phyloP scores from a whole-genome alignment of 2,888 invertebrate species.

The Heliconius ethilla region DNA sequence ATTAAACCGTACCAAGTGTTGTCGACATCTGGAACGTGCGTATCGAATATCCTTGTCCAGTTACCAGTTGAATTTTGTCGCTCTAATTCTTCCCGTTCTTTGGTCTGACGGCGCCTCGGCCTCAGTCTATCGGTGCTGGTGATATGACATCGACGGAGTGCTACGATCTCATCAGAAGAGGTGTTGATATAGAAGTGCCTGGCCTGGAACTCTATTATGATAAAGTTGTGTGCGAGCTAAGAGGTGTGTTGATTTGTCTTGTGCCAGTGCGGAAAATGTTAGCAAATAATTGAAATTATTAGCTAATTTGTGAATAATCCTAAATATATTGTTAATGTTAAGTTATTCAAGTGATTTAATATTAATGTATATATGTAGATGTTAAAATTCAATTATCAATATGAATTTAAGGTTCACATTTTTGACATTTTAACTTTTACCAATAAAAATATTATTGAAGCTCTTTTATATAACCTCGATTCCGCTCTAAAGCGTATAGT shows the following conservation, averaged over 20 bases:
- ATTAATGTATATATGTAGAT: not conserved
- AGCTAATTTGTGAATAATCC: not conserved
- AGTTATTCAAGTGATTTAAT: not conserved
- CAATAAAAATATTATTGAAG: constrained; percentile 33
- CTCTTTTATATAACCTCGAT: constrained; percentile 53
- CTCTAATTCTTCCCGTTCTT: constrained; percentile 76
- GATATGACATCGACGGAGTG: constrained; percentile 80
- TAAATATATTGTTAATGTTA: not conserved
- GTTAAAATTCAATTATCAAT: not conserved
- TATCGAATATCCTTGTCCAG: constrained; percentile 78
- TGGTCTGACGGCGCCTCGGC: constrained; percentile 52
- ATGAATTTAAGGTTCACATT: not conserved
- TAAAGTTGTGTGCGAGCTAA: constrained; percentile 80
- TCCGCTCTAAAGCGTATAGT: constrained; percentile 69
- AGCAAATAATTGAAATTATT: not conserved
- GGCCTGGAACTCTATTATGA: constrained; percentile 82
- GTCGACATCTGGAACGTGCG: constrained; percentile 72
- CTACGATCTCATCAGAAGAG: constrained; percentile 77
- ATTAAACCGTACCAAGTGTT: constrained; percentile 68
- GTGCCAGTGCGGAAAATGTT: constrained; percentile 8
- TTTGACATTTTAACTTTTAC: constrained; percentile 18
- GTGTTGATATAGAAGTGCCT: constrained; percentile 77
- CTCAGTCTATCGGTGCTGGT: constrained; percentile 62
- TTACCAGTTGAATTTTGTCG: constrained; percentile 76
- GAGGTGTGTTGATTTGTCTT: constrained; percentile 73